Conservation (phyloP, 1,140 invertebrate genomes). For the Drosophila mayri region DNA sequence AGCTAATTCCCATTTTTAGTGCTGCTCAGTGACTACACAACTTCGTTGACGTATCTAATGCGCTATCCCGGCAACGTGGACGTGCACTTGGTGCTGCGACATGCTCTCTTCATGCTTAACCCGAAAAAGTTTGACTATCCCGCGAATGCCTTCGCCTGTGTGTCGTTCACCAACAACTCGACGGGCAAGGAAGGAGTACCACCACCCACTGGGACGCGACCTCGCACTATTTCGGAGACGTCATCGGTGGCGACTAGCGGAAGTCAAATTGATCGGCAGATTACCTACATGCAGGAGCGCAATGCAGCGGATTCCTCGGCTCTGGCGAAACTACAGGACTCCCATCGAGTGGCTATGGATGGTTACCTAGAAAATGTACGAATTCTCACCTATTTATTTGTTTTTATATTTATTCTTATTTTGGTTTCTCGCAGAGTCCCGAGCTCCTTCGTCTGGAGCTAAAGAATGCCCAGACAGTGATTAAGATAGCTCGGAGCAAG, state of each 20-base stretch:
- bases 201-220: conserved; percentile 12
- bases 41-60: conserved; percentile 89
- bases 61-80: conserved; percentile 88
- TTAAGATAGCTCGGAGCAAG: conserved; percentile 83
- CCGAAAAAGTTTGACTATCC: conserved; percentile 85
- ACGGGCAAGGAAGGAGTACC: conserved; percentile 3
- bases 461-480: conserved; percentile 84
- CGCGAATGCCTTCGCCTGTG: conserved; percentile 69
- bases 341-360: conserved; percentile 70
- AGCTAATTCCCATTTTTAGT: conserved; percentile 85
- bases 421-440: conserved; percentile 69
- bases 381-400: neutral
- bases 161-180: conserved; percentile 56
- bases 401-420: neutral
- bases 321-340: conserved; percentile 56
- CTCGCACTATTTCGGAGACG: conserved; percentile 51
- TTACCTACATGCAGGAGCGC: conserved; percentile 65
- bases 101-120: conserved; percentile 88
- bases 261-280: conserved; percentile 66
- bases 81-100: conserved; percentile 88
- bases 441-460: conserved; percentile 83
- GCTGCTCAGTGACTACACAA: conserved; percentile 88
- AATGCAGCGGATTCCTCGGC: conserved; percentile 68
- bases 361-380: conserved; percentile 75
- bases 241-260: conserved; percentile 17